Conservation (phyloP, 1,140 invertebrate genomes). For the Aricia agestis region DNA sequence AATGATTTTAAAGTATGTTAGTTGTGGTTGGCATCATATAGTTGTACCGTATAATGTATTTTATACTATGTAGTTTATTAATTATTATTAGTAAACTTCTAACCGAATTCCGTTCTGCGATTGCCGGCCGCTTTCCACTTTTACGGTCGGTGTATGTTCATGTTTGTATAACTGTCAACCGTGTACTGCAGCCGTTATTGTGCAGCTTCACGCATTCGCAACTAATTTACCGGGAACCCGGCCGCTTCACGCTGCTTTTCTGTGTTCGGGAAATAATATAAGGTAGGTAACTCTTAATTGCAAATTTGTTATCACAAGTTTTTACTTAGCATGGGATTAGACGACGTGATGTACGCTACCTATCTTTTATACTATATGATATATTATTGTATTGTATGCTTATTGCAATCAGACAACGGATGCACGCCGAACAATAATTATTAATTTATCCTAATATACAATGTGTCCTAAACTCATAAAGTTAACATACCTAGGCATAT, state of each 20-base stretch:
- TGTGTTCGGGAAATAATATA: background rate
- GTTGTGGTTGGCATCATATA: background rate
- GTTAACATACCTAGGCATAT: too few species aligned
- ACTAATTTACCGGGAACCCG: constrained; percentile 1
- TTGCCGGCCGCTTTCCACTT: background rate
- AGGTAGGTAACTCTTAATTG: background rate
- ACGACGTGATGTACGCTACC: too few species aligned
- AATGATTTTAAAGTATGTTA: background rate
- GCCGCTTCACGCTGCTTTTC: background rate
- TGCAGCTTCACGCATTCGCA: constrained; percentile 4
- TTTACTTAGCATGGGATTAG: too few species aligned
- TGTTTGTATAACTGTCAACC: constrained; percentile 53
- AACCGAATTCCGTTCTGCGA: background rate
- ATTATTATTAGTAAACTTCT: background rate
- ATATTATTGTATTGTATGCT: too few species aligned
- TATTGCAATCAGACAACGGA: too few species aligned
- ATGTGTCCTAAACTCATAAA: too few species aligned
- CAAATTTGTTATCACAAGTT: too few species aligned
- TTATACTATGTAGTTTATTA: background rate
- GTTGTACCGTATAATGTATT: too few species aligned
- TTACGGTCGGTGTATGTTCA: constrained; percentile 7
- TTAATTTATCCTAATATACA: too few species aligned
- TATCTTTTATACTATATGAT: too few species aligned
- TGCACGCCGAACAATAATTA: too few species aligned
- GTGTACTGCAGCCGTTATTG: constrained; percentile 27